These are phyloP conservation scores for Montipora capitata DNA, from an alignment of 92 coral and sea anemone species.

Conservation along the genomic window DNA sequence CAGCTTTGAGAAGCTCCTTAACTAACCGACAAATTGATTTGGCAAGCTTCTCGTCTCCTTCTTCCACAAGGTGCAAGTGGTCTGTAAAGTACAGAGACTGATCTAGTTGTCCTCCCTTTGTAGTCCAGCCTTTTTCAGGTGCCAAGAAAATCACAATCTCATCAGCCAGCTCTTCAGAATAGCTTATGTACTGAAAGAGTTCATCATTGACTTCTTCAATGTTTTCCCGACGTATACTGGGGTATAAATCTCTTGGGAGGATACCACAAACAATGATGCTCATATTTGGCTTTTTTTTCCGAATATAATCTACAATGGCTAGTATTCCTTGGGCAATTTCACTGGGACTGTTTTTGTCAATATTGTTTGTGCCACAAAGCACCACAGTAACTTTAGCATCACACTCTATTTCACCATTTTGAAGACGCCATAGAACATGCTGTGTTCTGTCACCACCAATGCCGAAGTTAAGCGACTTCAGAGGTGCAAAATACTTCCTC, in stretches of 20 bases:
- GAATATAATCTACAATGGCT: conserved; percentile 89
- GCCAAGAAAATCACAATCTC: conserved; percentile 86
- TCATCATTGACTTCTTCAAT: conserved; percentile 82
- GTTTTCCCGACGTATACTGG: conserved; percentile 74
- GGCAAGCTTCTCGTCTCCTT: conserved; percentile 94
- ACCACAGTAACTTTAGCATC: conserved; percentile 86
- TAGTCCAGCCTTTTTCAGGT: conserved; percentile 95
- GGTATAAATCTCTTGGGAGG: conserved; percentile 89
- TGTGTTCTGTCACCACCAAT: conserved; percentile 97
- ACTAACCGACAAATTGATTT: conserved; percentile 80
- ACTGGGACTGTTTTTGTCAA: conserved; percentile 84
- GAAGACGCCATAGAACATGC: conserved; percentile 96
- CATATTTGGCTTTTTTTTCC: conserved; percentile 71
- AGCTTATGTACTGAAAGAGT: conserved; percentile 88
- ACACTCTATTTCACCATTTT: conserved; percentile 93
- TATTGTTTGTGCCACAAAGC: conserved; percentile 98
- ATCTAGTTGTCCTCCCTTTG: conserved; percentile 82
- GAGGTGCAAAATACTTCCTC: conserved; percentile 83
- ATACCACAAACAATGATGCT: conserved; percentile 86
- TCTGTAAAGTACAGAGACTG: conserved; percentile 88
- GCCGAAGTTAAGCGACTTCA: conserved; percentile 92
- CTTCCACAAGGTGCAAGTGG: conserved; percentile 91
- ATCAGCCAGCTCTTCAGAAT: conserved; percentile 85
- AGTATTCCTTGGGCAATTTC: conserved; percentile 92
- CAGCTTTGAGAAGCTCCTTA: conserved; percentile 69